phyloP scores from a whole-genome alignment of 30 jellyfish, hydroid and myxozoan species.

The Hydractinia symbiolongicarpus region DNA sequence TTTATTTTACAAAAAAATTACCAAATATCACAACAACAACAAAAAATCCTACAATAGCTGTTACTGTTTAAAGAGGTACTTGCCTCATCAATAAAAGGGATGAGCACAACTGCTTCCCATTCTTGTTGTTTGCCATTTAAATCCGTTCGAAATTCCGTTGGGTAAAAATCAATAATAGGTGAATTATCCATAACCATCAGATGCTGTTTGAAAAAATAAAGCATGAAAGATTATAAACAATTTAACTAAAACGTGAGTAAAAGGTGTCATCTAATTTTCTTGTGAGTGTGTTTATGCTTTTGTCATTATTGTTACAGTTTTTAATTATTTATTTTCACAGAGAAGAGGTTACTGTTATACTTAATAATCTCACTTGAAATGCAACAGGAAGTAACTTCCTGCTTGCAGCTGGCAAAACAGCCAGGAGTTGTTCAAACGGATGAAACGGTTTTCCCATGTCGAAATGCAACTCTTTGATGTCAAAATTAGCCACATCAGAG shows the following conservation, averaged over 20 bases:
- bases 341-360: too few species aligned
- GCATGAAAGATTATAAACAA: background rate
- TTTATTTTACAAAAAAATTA: too few species aligned
- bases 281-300: too few species aligned
- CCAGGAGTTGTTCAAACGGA: constrained; percentile 94
- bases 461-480: constrained; percentile 27
- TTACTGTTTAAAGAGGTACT: background rate
- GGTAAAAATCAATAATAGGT: constrained; percentile 82
- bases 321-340: too few species aligned
- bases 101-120: constrained; percentile 95
- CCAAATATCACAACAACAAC: too few species aligned
- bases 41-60: too few species aligned
- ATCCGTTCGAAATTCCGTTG: constrained; percentile 69
- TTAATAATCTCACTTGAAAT: constrained; percentile 54
- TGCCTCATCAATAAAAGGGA: constrained; percentile 91
- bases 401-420: constrained; percentile 93
- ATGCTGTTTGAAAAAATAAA: constrained; percentile 33
- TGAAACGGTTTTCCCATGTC: constrained; percentile 76
- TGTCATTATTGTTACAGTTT: too few species aligned
- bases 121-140: constrained; percentile 93
- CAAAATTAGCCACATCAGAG: constrained; percentile 64
- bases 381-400: constrained; percentile 66
- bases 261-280: too few species aligned
- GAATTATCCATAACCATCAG: constrained; percentile 76
- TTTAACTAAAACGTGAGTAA: too few species aligned